Percentiles rank a stretch among this genome's conserved stretches.
Conservation (phyloP, 2,888 invertebrate species). For the Sympetrum striolatum region DNA sequence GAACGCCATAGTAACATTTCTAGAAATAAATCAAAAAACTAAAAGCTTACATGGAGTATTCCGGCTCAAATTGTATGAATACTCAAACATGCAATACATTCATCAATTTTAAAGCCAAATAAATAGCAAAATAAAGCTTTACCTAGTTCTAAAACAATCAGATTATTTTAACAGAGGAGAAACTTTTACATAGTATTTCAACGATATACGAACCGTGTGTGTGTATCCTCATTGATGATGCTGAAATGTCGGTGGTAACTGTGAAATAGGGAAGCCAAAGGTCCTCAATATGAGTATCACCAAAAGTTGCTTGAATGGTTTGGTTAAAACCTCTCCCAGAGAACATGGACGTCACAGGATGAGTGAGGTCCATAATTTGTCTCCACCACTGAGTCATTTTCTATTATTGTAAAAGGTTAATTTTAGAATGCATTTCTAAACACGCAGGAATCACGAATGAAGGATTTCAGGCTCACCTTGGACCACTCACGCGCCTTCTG, state of each 20-base stretch:
- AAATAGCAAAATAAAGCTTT: background rate
- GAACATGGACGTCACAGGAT: slow-evolving; percentile 98
- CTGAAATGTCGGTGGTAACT: slow-evolving; percentile 98
- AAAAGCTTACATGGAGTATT: background rate
- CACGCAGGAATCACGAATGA: background rate
- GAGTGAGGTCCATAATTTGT: slow-evolving; percentile 94
- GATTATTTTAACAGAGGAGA: slow-evolving; percentile 42
- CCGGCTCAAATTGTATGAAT: background rate
- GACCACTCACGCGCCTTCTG: slow-evolving; percentile 97
- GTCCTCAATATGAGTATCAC: slow-evolving; percentile 95
- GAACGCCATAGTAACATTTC: no score
- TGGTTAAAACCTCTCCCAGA: slow-evolving; percentile 94
- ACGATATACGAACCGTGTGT: slow-evolving; percentile 79
- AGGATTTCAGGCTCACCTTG: slow-evolving; percentile 67
- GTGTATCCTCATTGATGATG: slow-evolving; percentile 93
- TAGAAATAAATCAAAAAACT: no score
- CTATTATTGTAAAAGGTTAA: slow-evolving; percentile 58
- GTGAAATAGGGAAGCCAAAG: slow-evolving; percentile 99
- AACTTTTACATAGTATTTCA: slow-evolving; percentile 22
- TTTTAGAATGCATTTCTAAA: no score
- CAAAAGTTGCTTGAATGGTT: slow-evolving; percentile 89
- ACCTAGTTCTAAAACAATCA: background rate
- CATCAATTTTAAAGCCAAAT: background rate
- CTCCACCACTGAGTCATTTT: slow-evolving; percentile 99
- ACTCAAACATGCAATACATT: background rate